Evolutionary conservation across 2,113 vertebrate species (phyloP).

Genomic region (Gila orcuttii): DNA sequence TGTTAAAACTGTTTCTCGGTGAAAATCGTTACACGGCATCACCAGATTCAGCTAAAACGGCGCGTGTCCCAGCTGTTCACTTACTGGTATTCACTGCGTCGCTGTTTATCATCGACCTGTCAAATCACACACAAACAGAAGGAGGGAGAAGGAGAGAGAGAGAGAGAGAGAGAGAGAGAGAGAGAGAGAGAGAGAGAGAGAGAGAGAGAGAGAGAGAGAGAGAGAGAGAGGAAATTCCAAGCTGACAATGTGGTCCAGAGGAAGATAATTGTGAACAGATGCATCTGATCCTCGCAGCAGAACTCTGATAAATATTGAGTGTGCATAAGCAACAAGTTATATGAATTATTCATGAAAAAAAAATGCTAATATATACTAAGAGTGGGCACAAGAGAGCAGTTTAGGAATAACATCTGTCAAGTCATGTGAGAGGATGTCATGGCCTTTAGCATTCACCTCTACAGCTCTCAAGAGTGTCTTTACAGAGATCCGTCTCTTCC

Average conservation of each 20-base stretch:
- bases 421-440: conserved; percentile 41
- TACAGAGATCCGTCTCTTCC: not conserved
- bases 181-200: not conserved
- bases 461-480: conserved; percentile 12
- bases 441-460: conserved; percentile 15
- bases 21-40: not conserved
- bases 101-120: conserved; percentile 28
- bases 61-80: conserved; percentile 5
- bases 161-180: conserved; percentile 62
- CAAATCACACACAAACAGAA: conserved; percentile 31
- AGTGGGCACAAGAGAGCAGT: conserved; percentile 20
- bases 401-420: conserved; percentile 16
- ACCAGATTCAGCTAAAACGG: not conserved
- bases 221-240: conserved; percentile 78
- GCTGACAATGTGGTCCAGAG: conserved; percentile 76
- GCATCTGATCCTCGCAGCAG: conserved; percentile 63
- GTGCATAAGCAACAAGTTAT: conserved; percentile 9
- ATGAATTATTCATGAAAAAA: conserved; percentile 38
- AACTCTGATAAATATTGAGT: conserved; percentile 48
- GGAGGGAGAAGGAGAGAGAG: conserved; percentile 51
- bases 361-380: conserved; percentile 48
- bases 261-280: conserved; percentile 81
- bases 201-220: conserved; percentile 53
- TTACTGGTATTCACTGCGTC: conserved; percentile 33
- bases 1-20: not conserved